Base-by-base conservation (phyloP, 2,888 invertebrate genomes). In the Patella depressa region DNA sequence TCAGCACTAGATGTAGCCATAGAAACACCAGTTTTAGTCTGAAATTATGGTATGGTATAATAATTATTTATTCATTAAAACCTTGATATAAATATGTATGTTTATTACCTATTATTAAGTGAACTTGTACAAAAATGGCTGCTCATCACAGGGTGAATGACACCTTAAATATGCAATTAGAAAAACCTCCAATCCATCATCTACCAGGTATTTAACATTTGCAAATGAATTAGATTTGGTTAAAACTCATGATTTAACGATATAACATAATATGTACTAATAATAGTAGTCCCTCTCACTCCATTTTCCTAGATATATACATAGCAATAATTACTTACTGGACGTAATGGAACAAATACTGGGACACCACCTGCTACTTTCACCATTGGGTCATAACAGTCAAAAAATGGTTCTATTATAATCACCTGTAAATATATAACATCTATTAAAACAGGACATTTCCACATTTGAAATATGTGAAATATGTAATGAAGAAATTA, bases 401-500 rank as follows among this genome's bases (percentile, higher is more conserved):
- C 99, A 90, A 98, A 99, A 92, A 95, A 99, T 0, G 99, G 99
- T 91, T 99, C 99, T 83, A 99, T 97, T 45, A 99, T 96, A 80
- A 99, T 97, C 78, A 97, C 98, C 93, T 98, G 84, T 14, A 85
- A 82, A 74, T 53, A 53, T 53, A 53, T 71, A 74, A 72, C 24
- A 71, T 45, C 14, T 12, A 65, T 53, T 54, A 73, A 71, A 34
- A 2, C 17, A 11, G n/a, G 12, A 7, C 4, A 45, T 5, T 7
- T 14, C 24, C n/a, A 53, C 12, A 24, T 45, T 14, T 3, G n/a
- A 72, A n/a, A 72, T 72, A 45, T 34, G 4, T 4, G 34, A 34
- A 29, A 29, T 29, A 29, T 29, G 3, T 29, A 45, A 45, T 45
- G 45, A 45, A 45, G 45, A 45, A 45, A 45, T 45, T 9, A 65